Evolutionary conservation across 2,888 invertebrate genomes (phyloP).

Genomic region (Meliscaeva auricollis): DNA sequence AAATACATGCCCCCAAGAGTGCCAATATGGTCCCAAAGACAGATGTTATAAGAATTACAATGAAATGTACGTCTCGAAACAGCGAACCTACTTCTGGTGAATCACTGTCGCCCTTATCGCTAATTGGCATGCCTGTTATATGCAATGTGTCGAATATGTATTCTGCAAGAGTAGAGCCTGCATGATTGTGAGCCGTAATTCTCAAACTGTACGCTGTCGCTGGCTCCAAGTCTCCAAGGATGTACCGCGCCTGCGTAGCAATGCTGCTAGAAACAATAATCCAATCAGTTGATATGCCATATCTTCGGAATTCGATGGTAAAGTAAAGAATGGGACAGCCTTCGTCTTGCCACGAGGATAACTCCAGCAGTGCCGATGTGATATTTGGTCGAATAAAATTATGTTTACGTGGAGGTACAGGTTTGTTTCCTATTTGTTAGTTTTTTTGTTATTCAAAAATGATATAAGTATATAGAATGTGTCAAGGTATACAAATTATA

Average conservation of each 20-base stretch:
- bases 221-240: slow-evolving; percentile 85
- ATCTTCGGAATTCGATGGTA: slow-evolving; percentile 82
- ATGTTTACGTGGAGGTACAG: slow-evolving; percentile 89
- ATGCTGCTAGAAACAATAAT: slow-evolving; percentile 85
- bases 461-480: too few species aligned
- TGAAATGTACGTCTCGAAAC: slow-evolving; percentile 81
- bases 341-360: slow-evolving; percentile 92
- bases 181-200: slow-evolving; percentile 87
- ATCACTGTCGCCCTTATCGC: slow-evolving; percentile 77
- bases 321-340: slow-evolving; percentile 92
- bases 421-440: slow-evolving; percentile 83
- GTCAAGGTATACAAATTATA: too few species aligned
- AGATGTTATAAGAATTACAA: slow-evolving; percentile 82
- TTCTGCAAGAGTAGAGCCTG: slow-evolving; percentile 86
- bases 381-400: slow-evolving; percentile 90
- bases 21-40: slow-evolving; percentile 85
- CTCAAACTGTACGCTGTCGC: slow-evolving; percentile 85
- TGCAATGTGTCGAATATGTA: slow-evolving; percentile 86
- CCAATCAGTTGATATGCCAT: slow-evolving; percentile 82
- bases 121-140: slow-evolving; percentile 83
- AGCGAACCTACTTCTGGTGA: slow-evolving; percentile 79
- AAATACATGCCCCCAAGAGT: slow-evolving; percentile 85
- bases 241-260: slow-evolving; percentile 84
- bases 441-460: too few species aligned
- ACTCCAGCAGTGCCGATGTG: slow-evolving; percentile 90